Conservation (phyloP, 1,140 invertebrate genomes). For the Lepidotrigona ventralis region DNA sequence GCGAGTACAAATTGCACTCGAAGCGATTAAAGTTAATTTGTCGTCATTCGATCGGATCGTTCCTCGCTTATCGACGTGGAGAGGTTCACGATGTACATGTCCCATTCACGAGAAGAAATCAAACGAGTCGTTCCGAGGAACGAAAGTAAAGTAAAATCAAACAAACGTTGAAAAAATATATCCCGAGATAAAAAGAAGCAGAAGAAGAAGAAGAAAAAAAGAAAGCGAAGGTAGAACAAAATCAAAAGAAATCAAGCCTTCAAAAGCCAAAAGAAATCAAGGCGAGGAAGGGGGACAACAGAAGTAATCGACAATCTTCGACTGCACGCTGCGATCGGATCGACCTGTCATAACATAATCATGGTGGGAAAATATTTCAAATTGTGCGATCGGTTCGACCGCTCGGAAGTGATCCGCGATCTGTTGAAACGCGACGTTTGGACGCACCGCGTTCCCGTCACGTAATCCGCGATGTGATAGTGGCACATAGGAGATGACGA, state of each 20-base stretch:
- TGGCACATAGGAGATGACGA: constrained; percentile 12
- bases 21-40: neutral
- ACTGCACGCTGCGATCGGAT: neutral
- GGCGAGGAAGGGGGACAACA: neutral
- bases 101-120: no score
- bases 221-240: neutral
- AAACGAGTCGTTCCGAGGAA: no score
- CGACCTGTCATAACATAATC: neutral
- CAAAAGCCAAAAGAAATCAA: no score
- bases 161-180: no score
- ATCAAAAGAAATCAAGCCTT: neutral
- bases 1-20: neutral
- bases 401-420: neutral
- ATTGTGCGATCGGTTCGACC: neutral
- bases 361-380: neutral
- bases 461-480: constrained; percentile 30
- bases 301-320: neutral
- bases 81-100: no score
- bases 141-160: no score
- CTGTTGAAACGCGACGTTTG: neutral
- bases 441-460: constrained; percentile 23
- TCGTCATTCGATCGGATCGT: neutral
- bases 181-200: neutral
- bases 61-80: neutral
- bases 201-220: neutral